These are phyloP conservation scores for Crossocerus cetratus DNA, from an alignment of 2,888 invertebrate genomes.

Conservation along the genomic window DNA sequence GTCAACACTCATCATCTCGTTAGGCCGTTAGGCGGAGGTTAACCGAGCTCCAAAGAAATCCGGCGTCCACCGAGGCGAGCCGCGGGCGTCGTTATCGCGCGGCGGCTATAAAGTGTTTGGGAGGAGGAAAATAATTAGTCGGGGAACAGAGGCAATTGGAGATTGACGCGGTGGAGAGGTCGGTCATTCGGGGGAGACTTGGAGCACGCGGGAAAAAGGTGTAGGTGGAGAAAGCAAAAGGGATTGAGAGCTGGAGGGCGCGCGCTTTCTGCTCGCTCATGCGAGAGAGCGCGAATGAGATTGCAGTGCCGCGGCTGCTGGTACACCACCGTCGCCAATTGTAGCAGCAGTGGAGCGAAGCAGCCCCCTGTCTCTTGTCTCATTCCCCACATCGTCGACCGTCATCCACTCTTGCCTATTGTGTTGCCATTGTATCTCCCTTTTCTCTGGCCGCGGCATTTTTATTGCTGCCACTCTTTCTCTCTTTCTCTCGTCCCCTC, in stretches of 20 bases:
- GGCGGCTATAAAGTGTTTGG: conserved; percentile 28
- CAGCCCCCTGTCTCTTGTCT: conserved; percentile 40
- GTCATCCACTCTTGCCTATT: conserved; percentile 65
- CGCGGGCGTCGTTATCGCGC: not conserved
- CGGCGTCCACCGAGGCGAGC: not conserved
- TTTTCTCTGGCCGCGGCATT: conserved; percentile 56
- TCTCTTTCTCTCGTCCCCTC: too few relatives aligned
- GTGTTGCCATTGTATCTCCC: conserved; percentile 62
- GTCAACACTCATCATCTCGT: not conserved
- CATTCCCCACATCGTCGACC: conserved; percentile 49
- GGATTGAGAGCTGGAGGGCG: conserved; percentile 39
- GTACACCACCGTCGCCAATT: conserved; percentile 56
- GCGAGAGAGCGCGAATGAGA: conserved; percentile 71
- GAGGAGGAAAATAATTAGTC: conserved; percentile 16
- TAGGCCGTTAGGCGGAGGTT: not conserved
- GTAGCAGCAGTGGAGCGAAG: conserved; percentile 43
- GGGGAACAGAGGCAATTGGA: conserved; percentile 20
- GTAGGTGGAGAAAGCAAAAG: conserved; percentile 53
- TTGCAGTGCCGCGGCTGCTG: conserved; percentile 59
- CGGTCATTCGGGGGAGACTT: conserved; percentile 17
- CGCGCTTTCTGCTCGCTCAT: conserved; percentile 58
- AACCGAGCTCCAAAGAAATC: not conserved
- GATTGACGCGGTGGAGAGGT: conserved; percentile 31
- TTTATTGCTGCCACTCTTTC: conserved; percentile 53
- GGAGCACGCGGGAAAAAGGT: conserved; percentile 41